Percentiles rank a stretch among this genome's conserved stretches.
Conservation (phyloP, 1,140 invertebrate genomes). For the Micrasema minimum region DNA sequence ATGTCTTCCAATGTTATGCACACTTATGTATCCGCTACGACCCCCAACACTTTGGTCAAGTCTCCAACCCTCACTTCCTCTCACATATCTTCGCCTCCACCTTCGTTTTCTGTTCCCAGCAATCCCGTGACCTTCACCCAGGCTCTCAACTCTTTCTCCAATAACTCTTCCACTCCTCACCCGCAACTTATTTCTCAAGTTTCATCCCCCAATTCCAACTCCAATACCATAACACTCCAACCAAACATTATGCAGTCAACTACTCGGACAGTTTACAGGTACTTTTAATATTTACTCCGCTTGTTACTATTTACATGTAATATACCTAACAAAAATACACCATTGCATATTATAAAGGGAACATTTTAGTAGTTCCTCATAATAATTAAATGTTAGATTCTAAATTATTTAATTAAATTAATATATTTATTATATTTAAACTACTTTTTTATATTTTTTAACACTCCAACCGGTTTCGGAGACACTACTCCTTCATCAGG, state of each 20-base stretch:
- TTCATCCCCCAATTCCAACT: conserved; percentile 25
- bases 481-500: no score
- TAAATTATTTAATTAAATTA: no score
- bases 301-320: conserved; percentile 21
- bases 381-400: no score
- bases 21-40: conserved; percentile 40
- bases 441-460: no score
- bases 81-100: conserved; percentile 31
- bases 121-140: conserved; percentile 43
- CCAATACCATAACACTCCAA: conserved; percentile 43
- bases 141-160: conserved; percentile 44
- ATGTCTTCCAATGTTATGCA: conserved; percentile 45
- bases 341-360: no score
- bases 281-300: conserved; percentile 3
- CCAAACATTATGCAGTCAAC: conserved; percentile 44
- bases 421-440: no score
- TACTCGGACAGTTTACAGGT: conserved; percentile 51
- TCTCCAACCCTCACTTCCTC: conserved; percentile 30
- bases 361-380: no score
- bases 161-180: conserved; percentile 36
- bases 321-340: no score
- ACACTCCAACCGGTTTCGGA: no score
- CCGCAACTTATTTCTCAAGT: conserved; percentile 43
- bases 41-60: conserved; percentile 35
- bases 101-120: conserved; percentile 35